Base-by-base conservation (phyloP, 2,888 invertebrate genomes). In the Salpingus planirostris region DNA sequence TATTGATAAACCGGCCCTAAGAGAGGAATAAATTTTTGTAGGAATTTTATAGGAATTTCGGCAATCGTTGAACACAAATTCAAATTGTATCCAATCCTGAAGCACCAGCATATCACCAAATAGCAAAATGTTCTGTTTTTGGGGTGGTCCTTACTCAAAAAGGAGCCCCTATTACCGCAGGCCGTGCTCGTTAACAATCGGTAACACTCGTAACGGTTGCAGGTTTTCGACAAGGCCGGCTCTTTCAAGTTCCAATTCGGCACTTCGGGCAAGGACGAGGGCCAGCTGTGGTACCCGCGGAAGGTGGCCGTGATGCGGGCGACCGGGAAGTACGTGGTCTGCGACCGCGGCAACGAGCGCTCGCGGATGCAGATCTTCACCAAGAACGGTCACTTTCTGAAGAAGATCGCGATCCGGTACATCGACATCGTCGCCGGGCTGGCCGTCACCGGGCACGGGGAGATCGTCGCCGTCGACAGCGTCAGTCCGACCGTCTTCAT, bases 321-420 rank as follows among this genome's bases (percentile, higher is more conserved):
- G 33, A 84, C 81, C 30, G 88, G 88, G 21, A 89, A 89, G 61
- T 88, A 88, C 62, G 93, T 96, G n/a, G 91, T 96, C 2, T 96
- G 96, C 63, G 96, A 96, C 67, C 83, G 96, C 44, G 95, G 95
- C 27, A 93, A 91, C 55, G 95, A 96, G 61, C 78, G 95, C 32
- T 92, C 92, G 1, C 80, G 95, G 36, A 93, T 96, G 92, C 96
- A 96, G 66, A 90, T 96, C 49, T 96, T 96, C 60, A 92, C 90
- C 23, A 90, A 89, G 58, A 91, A 84, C 59, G 95, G 95, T 14
- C 90, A 92, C 58, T 96, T 95, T 64, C 73, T 95, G 54, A 90
- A 90, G 67, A 95, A 95, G 67, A 95, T 95, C 43, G 90, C 91
- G 38, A 82, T 83, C 43, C 72, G 87, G 45, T 88, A 87, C 65